A percentile compares a stretch with the other conserved stretches of the same genome.
Evolutionary conservation across 2,113 vertebrate species (phyloP).

Genomic region (Pterocles burchelli): DNA sequence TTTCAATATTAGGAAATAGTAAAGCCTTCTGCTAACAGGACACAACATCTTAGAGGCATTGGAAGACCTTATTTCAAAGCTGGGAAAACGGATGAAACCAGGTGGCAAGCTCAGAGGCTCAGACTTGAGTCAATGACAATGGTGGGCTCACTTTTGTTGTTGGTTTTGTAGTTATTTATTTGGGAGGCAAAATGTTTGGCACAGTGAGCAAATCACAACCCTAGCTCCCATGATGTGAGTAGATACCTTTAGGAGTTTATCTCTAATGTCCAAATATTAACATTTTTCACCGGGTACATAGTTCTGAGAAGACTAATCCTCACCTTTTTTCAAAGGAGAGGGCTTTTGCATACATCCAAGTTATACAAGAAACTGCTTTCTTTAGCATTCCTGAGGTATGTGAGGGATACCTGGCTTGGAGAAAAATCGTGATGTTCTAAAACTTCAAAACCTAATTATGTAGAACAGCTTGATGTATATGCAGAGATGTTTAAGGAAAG

Average conservation of each 20-base stretch:
- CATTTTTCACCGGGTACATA: neutral
- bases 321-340: neutral
- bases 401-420: neutral
- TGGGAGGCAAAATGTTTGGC: neutral
- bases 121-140: neutral
- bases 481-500: neutral
- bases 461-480: neutral
- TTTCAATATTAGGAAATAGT: neutral
- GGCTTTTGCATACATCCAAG: neutral
- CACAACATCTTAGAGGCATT: neutral
- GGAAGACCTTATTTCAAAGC: neutral
- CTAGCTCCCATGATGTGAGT: neutral
- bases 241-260: neutral
- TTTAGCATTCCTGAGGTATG: neutral
- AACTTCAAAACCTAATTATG: neutral
- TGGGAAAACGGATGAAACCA: neutral
- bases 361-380: neutral
- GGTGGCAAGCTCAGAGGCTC: neutral
- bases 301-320: neutral
- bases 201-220: neutral
- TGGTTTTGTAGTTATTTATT: neutral
- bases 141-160: neutral
- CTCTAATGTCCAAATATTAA: neutral
- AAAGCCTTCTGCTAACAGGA: neutral
- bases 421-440: neutral